A percentile compares a stretch with the other conserved stretches of the same genome.
Evolutionary conservation across 1,140 invertebrate species (phyloP).

Genomic region (Sitophilus oryzae): DNA sequence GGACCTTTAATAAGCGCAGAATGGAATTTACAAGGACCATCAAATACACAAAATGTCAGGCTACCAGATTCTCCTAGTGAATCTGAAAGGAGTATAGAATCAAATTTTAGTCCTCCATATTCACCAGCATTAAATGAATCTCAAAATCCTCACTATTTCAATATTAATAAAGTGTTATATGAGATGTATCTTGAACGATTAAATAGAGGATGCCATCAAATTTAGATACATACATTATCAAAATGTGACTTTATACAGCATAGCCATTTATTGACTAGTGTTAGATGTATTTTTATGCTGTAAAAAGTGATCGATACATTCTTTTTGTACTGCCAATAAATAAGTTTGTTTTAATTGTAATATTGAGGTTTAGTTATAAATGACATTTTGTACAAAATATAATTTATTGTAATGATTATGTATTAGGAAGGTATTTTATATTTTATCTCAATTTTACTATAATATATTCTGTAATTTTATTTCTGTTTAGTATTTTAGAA

Average conservation of each 20-base stretch:
- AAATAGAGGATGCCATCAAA: slow-evolving; percentile 43
- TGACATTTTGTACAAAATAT: neutral
- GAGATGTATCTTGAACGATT: slow-evolving; percentile 54
- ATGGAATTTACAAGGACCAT: slow-evolving; percentile 20
- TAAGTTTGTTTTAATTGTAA: neutral
- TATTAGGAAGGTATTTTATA: neutral
- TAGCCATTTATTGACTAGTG: neutral
- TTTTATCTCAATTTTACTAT: too few relatives aligned
- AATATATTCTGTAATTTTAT: too few relatives aligned
- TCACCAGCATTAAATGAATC: slow-evolving; percentile 50
- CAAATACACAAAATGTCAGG: slow-evolving; percentile 4
- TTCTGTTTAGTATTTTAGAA: too few relatives aligned
- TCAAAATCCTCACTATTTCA: slow-evolving; percentile 60
- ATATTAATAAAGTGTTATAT: slow-evolving; percentile 57
- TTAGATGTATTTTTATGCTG: neutral
- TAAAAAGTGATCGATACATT: slow-evolving; percentile 1
- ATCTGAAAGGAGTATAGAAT: slow-evolving; percentile 35
- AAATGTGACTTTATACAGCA: neutral
- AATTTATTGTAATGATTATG: neutral
- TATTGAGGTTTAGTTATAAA: neutral
- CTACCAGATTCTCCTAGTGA: slow-evolving; percentile 23
- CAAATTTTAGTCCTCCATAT: slow-evolving; percentile 40
- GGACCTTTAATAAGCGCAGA: slow-evolving; percentile 17
- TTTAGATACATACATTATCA: slow-evolving; percentile 13
- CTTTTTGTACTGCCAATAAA: slow-evolving; percentile 13